Evolutionary conservation across 2,113 vertebrate genomes (phyloP).

Genomic region (Alligator sinensis): DNA sequence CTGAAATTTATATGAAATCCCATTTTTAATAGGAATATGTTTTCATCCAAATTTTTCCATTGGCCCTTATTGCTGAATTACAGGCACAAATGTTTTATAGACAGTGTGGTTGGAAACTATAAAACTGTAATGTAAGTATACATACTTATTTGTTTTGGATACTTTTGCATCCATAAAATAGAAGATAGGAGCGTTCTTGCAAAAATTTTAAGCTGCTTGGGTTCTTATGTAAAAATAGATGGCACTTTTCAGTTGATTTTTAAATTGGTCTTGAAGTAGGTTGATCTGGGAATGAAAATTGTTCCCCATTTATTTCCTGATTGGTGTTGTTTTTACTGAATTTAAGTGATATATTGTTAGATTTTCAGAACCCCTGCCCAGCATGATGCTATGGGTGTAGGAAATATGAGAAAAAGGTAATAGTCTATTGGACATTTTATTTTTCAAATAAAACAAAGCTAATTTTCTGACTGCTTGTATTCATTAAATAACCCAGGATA

Average conservation of each 20-base stretch:
- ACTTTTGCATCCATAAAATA: neutral
- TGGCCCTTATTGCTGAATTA: neutral
- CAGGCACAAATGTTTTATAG: neutral
- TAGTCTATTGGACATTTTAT: neutral
- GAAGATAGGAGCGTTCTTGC: too few relatives aligned
- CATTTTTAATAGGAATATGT: neutral
- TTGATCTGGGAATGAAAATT: neutral
- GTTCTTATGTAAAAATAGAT: neutral
- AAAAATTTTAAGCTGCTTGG: neutral
- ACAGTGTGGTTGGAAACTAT: neutral
- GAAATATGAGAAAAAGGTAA: neutral
- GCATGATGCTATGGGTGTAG: neutral
- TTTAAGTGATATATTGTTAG: slow-evolving; percentile 8
- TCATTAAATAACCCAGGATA: neutral
- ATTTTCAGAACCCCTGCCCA: neutral
- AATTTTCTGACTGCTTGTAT: neutral
- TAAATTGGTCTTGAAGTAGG: neutral
- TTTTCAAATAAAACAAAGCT: neutral
- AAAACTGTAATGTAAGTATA: neutral
- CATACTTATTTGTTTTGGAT: neutral
- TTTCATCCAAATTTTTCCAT: neutral
- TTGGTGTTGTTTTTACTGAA: slow-evolving; percentile 13
- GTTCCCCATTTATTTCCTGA: neutral
- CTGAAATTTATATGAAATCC: neutral
- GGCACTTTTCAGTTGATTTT: too few relatives aligned